Evolutionary conservation across 2,888 invertebrate species (phyloP), one percentile per base, ranked within the genome.

Genomic region (Temnothorax ravouxi): DNA sequence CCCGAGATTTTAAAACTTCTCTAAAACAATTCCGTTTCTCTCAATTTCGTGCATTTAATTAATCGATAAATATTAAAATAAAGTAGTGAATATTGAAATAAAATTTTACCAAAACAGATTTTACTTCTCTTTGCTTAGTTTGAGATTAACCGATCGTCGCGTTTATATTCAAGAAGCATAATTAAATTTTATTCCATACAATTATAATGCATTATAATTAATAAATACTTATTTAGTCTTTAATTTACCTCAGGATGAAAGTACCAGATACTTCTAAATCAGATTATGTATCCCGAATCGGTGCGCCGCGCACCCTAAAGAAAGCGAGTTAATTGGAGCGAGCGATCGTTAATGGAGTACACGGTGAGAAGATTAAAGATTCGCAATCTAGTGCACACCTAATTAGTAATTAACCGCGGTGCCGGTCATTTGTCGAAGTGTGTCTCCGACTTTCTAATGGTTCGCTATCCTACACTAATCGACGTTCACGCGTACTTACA

Each of bases 401-500:
- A 74, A 82, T 80, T 82, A 81, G 64, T 77, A 66, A 87, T 86
- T 82, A 80, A 29, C 21, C 15, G 18, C 59, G 64, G 13, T 62
- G 62, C 67, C 71, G 64, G 72, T 64, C 52, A 54, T 75, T 86
- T 69, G 76, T 80, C 75, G 18, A 54, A 44, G 77, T 52, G 62
- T 50, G 59, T 74, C 64, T 76, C 41, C 41, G 66, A 83, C 88
- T 86, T 88, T 89, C 85, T 79, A 85, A 88, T 59, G 44, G 84
- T 76, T 15, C 9, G 56, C 77, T 66, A 85, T 67, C 29, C 21
- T 25, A 3, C 13, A 64, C 86, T 59, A 88, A 83, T 91, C 85
- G 87, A 85, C 81, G 79, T 79, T 88, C 84, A 77, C 84, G 25
- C 47, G 8, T 61, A 83, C 86, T 87, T 85, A 38, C 82, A 97